Conservation (phyloP, 2,113 vertebrate genomes). For the Antigone vipio region DNA sequence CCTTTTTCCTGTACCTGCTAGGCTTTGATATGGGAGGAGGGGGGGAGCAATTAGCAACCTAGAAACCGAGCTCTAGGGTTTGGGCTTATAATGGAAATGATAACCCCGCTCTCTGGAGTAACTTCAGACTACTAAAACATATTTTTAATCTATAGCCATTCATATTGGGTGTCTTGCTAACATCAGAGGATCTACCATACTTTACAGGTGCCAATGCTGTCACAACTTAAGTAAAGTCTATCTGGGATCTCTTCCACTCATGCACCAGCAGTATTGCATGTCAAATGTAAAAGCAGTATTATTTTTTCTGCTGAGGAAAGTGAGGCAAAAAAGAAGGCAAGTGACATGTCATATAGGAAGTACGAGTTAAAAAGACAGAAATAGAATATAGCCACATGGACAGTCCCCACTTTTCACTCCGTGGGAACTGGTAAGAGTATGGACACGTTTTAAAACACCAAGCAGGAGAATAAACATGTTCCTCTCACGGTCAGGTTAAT, state of each 20-base stretch:
- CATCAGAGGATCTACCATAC: background rate
- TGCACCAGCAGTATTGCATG: background rate
- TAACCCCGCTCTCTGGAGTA: background rate
- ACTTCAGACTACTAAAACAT: background rate
- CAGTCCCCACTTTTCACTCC: background rate
- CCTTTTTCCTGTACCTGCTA: background rate
- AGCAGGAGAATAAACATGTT: background rate
- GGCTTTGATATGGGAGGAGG: background rate
- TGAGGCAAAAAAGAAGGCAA: background rate
- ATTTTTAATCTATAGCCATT: background rate
- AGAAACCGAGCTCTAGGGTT: background rate
- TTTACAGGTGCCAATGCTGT: background rate
- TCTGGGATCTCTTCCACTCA: background rate
- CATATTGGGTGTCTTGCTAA: background rate
- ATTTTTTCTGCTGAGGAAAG: background rate
- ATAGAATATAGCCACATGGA: background rate
- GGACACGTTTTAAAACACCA: background rate
- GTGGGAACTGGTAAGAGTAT: background rate
- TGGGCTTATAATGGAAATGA: background rate
- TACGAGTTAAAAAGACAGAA: background rate
- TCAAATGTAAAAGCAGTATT: background rate
- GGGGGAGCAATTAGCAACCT: background rate
- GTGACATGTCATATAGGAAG: background rate
- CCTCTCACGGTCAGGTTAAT: background rate
- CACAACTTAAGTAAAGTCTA: background rate